Evolutionary conservation across 2,797 vertebrate genomes (phyloP), one percentile per base, ranked within the genome.

Genomic region (Sebastes iracundus): DNA sequence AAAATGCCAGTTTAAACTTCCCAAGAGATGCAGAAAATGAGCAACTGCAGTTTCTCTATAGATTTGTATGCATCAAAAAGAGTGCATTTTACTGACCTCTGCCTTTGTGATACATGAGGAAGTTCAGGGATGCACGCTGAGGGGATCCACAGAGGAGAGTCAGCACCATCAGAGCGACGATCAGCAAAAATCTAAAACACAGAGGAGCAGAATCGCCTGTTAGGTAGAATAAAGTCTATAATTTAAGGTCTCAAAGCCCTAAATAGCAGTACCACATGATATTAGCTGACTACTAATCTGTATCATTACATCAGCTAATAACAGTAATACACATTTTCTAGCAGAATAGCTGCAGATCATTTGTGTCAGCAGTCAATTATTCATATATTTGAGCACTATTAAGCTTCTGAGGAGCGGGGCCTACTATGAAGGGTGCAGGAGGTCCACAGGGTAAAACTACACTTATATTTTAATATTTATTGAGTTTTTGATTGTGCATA

Each of bases 141-240:
- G 27, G 32, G 33, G 72, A 58, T 73, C 55, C 75, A 80, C 77
- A 68, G 46, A 70, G 61, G 60, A 63, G n/a, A 71, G 73, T 60
- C 65, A 65, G 77, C 81, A 61, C 12, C 78, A 72, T 64, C 70
- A 71, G 8, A 68, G 33, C 3, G 66, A 73, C 20, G 63, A 56
- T 81, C 77, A 82, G 68, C 82, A 85, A n/a, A 72, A 72, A 30
- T 61, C 70, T 78, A 6, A 71, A 77, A 69, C 73, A 85, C 49
- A 68, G 67, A 68, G 49, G 60, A 69, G n/a, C 53, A 80, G 11
- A 67, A 33, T 10, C 11, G 0, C 55, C 33, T 32, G 53, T 6
- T 6, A 32, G 35, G 30, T 61, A 35, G 12, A 74, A 23, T 14
- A 63, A 58, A 74, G 18, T 49, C 46, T 49, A 20, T 49, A 20